Evolutionary conservation across 2,888 invertebrate species (phyloP), one percentile per base, ranked within the genome.

Genomic region (Rhagophthalmus giganteus): DNA sequence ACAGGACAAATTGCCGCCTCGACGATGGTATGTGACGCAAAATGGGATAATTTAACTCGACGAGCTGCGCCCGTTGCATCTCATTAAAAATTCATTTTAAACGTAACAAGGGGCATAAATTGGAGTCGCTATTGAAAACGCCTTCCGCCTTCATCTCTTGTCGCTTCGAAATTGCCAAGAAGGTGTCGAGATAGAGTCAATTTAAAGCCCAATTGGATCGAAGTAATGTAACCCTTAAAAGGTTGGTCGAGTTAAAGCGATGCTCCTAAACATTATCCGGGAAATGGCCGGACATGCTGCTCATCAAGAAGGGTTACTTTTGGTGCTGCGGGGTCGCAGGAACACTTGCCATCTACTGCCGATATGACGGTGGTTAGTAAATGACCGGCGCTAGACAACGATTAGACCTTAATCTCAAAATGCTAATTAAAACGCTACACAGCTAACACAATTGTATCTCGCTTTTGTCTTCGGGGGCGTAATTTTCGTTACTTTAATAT

Each of bases 101-200:
- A n/a, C n/a, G n/a, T n/a, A n/a, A n/a, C n/a, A n/a, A n/a, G n/a
- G n/a, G n/a, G n/a, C n/a, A n/a, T n/a, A n/a, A n/a, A n/a, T n/a
- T n/a, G n/a, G n/a, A n/a, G n/a, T n/a, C n/a, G n/a, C n/a, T n/a
- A n/a, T n/a, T n/a, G n/a, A n/a, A n/a, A n/a, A n/a, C n/a, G n/a
- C n/a, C n/a, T n/a, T n/a, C n/a, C n/a, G n/a, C n/a, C n/a, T n/a
- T n/a, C n/a, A n/a, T 57, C 53, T 54, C 52, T 49, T 55, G 55
- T 55, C 57, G 59, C 59, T 56, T 60, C 58, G 55, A 54, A 58
- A 60, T 60, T 58, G 72, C 69, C 71, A 70, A 71, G 72, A 72
- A 73, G 72, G 74, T 74, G 74, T 73, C 74, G 73, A 74, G 74
- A 74, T 74, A 74, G 73, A 68, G 67, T 68, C 72, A 73, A 74